These are phyloP conservation scores for Papilio protenor DNA, from an alignment of 2,888 invertebrate genomes.

Conservation along the genomic window DNA sequence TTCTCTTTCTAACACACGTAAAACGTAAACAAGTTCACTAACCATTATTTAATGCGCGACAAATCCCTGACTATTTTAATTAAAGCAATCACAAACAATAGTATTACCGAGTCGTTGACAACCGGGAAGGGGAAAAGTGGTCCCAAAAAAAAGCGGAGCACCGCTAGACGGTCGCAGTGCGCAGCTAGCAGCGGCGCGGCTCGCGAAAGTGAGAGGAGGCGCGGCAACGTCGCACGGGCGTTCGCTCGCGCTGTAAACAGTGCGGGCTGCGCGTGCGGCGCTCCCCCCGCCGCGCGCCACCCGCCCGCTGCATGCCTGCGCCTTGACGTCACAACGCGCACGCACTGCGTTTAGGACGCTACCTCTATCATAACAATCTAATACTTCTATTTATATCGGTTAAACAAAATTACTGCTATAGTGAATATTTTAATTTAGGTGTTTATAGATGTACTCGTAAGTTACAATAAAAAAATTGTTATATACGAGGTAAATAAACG, in stretches of 20 bases:
- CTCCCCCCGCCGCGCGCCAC: slow-evolving; percentile 49
- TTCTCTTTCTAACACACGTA: neutral
- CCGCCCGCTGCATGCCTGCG: slow-evolving; percentile 73
- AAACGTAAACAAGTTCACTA: neutral
- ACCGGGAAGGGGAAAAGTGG: slow-evolving; percentile 78
- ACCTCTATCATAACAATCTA: slow-evolving; percentile 39
- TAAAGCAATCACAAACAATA: slow-evolving; percentile 67
- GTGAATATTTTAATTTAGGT: neutral
- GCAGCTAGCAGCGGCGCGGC: slow-evolving; percentile 56
- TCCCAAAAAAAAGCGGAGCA: slow-evolving; percentile 81
- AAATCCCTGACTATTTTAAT: slow-evolving; percentile 42
- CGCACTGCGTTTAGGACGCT: slow-evolving; percentile 37
- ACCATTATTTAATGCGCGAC: neutral
- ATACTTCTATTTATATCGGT: slow-evolving; percentile 15
- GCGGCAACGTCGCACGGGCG: slow-evolving; percentile 80
- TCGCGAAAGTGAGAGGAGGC: slow-evolving; percentile 84
- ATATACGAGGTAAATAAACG: neutral
- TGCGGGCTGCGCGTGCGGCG: slow-evolving; percentile 77
- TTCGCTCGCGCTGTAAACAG: slow-evolving; percentile 82
- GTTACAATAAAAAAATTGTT: neutral
- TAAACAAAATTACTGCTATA: neutral
- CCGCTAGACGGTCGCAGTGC: slow-evolving; percentile 75
- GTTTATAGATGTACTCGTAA: no score
- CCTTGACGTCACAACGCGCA: slow-evolving; percentile 67
- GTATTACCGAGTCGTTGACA: slow-evolving; percentile 69